Base-by-base conservation (phyloP, 2,888 invertebrate species). In the Amphimallon solstitiale region DNA sequence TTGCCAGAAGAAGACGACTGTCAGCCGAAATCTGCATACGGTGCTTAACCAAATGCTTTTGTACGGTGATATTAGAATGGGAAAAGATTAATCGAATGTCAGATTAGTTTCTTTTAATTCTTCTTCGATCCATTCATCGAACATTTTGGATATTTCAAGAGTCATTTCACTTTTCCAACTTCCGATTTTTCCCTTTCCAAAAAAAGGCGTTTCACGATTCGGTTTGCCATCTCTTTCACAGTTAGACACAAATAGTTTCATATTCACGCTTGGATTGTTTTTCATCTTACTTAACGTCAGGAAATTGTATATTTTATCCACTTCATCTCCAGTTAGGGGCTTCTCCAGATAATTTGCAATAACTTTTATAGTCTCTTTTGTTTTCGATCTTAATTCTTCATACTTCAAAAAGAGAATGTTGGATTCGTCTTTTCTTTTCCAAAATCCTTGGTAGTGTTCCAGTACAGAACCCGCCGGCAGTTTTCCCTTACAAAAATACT, bases 371-470 rank as follows among this genome's bases (percentile, higher is more conserved):
- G 74, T 87, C 0, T 85, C 85, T 0, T 86, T 84, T 17, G 93
- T 85, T 79, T 96, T 90, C 60, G 84, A 85, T 75, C 91, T 91
- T 89, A 94, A 90, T 66, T 94, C 92, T 83, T 94, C 94, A 76
- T 92, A 94, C 73, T 90, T 91, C 49, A 94, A 83, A 78, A 93
- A 91, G 5, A 94, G 83, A 1, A 94, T 82, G 76, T 94, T 92
- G 0, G 89, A 84, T 60, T 92, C 89, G 72, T 90, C 79, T 17
- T 89, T 86, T 49, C 86, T 85, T 63, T 89, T 86, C 92, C 93
- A 92, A 78, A 90, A 92, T 56, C 87, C 86, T 6, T 83, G 70
- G 64, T 80, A 81, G 71, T 92, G 91, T 72, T 86, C 85, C 87
- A 89, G 89, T 34, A 90, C 86, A 0, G 88, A 87, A 0, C 87